Percentiles rank a stretch among this genome's conserved stretches.
Evolutionary conservation across 1,140 invertebrate genomes (phyloP).

Genomic region (Potamilus streckersoni): DNA sequence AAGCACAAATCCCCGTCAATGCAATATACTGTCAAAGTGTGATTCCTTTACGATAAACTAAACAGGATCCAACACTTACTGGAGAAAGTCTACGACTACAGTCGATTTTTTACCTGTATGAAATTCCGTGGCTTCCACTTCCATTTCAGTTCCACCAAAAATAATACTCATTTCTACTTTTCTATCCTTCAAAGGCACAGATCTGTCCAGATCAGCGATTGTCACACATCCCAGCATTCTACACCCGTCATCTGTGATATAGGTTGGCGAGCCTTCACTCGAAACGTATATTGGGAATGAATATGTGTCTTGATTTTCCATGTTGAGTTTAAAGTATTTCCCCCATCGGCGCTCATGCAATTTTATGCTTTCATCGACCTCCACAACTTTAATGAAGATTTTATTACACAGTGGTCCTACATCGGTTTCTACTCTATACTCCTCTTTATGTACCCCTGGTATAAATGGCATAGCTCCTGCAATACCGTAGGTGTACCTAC

Average conservation of each 20-base stretch:
- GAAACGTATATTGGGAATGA: neutral
- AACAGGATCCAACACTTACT: no score
- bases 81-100: no score
- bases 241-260: neutral
- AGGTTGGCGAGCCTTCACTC: neutral
- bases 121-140: no score
- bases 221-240: neutral
- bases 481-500: conserved; percentile 1
- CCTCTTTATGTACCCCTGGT: neutral
- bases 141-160: no score
- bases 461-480: neutral
- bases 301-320: neutral
- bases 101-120: no score
- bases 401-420: neutral
- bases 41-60: no score
- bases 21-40: no score
- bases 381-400: neutral
- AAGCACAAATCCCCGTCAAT: no score
- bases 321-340: neutral
- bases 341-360: neutral
- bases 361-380: neutral
- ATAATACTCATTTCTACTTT: no score
- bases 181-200: no score
- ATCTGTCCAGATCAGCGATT: neutral
- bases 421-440: neutral